phyloP scores from a whole-genome alignment of 2,888 invertebrate genomes.

The Idaea biselata region DNA sequence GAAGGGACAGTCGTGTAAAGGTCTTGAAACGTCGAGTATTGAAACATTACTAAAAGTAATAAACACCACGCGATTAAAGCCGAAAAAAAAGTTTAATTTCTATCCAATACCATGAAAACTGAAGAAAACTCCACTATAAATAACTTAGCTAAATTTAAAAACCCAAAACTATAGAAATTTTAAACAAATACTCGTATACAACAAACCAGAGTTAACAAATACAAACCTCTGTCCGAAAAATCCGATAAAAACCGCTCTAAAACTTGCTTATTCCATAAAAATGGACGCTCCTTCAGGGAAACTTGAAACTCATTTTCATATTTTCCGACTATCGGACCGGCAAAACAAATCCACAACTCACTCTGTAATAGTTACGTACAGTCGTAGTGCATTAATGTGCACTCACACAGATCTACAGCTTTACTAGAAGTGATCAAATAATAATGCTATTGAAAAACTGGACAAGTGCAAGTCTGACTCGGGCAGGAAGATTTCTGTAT shows the following conservation, averaged over 20 bases:
- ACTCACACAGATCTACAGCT: constrained; percentile 19
- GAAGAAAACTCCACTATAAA: too few relatives aligned
- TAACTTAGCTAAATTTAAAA: too few relatives aligned
- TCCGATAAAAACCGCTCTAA: constrained; percentile 19
- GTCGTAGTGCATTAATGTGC: constrained; percentile 69
- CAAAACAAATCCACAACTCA: constrained; percentile 79
- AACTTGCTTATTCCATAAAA: constrained; percentile 41
- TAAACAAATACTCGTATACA: not conserved
- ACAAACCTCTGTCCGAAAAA: constrained; percentile 21
- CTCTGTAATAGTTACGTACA: constrained; percentile 66
- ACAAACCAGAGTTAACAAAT: not conserved
- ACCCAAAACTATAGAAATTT: too few relatives aligned
- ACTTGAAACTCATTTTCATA: constrained; percentile 72
- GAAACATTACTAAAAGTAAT: too few relatives aligned
- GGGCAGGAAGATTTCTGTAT: too few relatives aligned
- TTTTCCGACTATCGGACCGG: constrained; percentile 64
- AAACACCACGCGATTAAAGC: too few relatives aligned
- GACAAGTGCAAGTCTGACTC: too few relatives aligned
- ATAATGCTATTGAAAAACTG: too few relatives aligned
- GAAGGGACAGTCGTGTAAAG: too few relatives aligned
- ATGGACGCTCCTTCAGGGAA: constrained; percentile 48
- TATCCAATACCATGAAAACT: too few relatives aligned
- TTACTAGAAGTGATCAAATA: constrained; percentile 35
- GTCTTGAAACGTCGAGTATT: too few relatives aligned
- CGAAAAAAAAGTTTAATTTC: too few relatives aligned